Conservation (phyloP, 2,113 vertebrate genomes). For the Paradoxurus hermaphroditus region DNA sequence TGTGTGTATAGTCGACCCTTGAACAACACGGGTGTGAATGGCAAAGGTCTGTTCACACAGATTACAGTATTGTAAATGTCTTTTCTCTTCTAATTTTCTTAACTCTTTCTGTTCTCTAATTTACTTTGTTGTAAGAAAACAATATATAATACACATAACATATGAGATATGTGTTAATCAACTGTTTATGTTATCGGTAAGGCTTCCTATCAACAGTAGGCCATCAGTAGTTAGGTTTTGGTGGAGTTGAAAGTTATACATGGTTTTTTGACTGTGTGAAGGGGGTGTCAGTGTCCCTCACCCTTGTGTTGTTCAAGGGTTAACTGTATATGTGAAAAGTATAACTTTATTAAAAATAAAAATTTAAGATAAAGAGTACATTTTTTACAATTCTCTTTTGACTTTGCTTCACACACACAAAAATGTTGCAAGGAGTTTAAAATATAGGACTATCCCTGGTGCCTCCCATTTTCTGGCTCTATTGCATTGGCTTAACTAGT, state of each 20-base stretch:
- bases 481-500: background rate
- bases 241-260: background rate
- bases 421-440: background rate
- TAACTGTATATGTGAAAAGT: background rate
- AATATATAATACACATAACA: background rate
- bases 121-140: background rate
- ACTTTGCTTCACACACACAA: background rate
- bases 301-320: background rate
- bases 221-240: background rate
- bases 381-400: background rate
- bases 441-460: background rate
- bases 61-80: background rate
- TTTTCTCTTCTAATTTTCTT: background rate
- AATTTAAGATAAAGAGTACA: background rate
- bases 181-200: background rate
- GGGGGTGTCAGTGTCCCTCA: background rate
- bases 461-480: background rate
- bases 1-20: background rate
- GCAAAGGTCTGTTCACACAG: background rate
- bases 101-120: background rate
- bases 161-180: background rate
- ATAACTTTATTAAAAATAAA: background rate
- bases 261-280: background rate
- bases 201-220: background rate
- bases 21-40: background rate